A percentile compares a stretch with the other conserved stretches of the same genome.
Evolutionary conservation across 2,113 vertebrate genomes (phyloP).

Genomic region (Acrocephalus arundinaceus): DNA sequence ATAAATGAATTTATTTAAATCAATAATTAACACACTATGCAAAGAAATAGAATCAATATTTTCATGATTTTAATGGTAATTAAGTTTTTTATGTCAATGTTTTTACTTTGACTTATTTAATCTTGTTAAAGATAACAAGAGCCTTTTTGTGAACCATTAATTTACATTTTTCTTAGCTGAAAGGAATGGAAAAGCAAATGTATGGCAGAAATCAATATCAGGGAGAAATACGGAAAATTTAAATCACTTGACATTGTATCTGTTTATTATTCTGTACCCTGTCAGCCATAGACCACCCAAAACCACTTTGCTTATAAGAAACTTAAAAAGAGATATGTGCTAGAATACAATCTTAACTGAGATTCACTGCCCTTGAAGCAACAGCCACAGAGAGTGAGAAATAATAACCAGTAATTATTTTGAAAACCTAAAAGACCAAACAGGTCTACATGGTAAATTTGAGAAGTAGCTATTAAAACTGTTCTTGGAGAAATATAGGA

Average conservation of each 20-base stretch:
- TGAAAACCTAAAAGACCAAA: not conserved
- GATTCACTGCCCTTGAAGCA: not conserved
- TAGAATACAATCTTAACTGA: not conserved
- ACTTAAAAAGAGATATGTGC: not conserved
- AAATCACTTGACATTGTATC: not conserved
- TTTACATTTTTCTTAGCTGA: slow-evolving; percentile 24
- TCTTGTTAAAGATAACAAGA: not conserved
- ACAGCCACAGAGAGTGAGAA: not conserved
- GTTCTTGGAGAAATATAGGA: not conserved
- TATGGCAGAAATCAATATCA: slow-evolving; percentile 45
- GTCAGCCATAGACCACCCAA: not conserved
- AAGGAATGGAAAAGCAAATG: slow-evolving; percentile 20
- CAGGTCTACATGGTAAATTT: not conserved
- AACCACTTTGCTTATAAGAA: not conserved
- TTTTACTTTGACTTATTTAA: slow-evolving; percentile 25
- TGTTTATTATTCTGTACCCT: not conserved
- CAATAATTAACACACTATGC: not conserved
- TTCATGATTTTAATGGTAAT: not conserved
- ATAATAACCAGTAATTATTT: not conserved
- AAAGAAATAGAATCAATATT: not conserved
- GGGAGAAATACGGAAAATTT: not conserved
- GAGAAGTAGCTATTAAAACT: not conserved
- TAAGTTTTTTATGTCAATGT: slow-evolving; percentile 8
- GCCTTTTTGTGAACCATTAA: slow-evolving; percentile 25
- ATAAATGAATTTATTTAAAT: not conserved